Evolutionary conservation across 2,888 invertebrate species (phyloP), one percentile per base, ranked within the genome.

Genomic region (Drosophila fungiperda): DNA sequence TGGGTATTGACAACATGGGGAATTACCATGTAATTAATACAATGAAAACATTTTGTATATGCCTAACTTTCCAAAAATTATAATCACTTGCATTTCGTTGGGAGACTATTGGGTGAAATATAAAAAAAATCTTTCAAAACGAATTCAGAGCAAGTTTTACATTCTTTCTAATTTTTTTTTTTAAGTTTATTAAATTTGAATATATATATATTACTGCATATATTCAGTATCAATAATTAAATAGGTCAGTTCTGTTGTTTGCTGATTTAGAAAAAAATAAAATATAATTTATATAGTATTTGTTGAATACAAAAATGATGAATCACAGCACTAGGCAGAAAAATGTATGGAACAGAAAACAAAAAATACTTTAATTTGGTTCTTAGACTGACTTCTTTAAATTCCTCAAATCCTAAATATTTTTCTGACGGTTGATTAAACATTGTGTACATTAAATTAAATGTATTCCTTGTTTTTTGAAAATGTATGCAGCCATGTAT

Each of bases 221-320:
- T 26, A 35, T 23, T 50, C 26, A 48, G 59, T 65, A 65, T 63
- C 33, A 67, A 63, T 73, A 49, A 42, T 66, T 61, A 75, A 72
- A 72, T 82, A 82, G 82, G 80, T 80, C 82, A 82, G 76, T 75
- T 71, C 40, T 61, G 40, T 65, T 63, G 52, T 64, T 68, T 38
- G 48, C 49, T 62, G 38, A 33, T 67, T 55, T 72, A 52, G 12
- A 65, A 59, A 54, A 65, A 59, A 50, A 45, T 57, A 38, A 45
- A 60, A 32, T 29, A 17, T 36, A n/a, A 57, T 58, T 49, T 35
- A 45, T n/a, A 35, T 64, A 55, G 55, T 55, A 64, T 66, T 35
- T 48, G 58, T 61, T 61, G 32, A 68, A 53, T 78, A 48, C 35
- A 62, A 40, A 48, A 66, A 29, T 53, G 36, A 2, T 73, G 60